Base-by-base conservation (phyloP, 1,140 invertebrate genomes). In the Bradysia coprophila region DNA sequence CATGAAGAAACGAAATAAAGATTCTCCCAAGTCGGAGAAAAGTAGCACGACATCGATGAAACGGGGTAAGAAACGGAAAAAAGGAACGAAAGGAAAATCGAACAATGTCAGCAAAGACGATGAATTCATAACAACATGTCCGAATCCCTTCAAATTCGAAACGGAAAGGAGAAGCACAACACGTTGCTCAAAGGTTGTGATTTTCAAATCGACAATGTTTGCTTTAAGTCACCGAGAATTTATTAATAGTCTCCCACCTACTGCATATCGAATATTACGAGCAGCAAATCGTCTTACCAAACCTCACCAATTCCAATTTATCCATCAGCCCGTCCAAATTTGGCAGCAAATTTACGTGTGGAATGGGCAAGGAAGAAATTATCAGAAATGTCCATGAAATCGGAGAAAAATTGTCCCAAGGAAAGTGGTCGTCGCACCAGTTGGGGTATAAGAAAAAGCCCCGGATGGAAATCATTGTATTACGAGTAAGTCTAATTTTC, bases 401-500 rank as follows among this genome's bases (percentile, higher is more conserved):
- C 52, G 9, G 49, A 52, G 5, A 21, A 24, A 5, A 37, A 11
- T 6, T 3, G 22, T 11, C 15, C 32, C 18, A 24, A 32, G 18
- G 31, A 41, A 4, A 44, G 40, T 21, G 18, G 15, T 33, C 9
- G 16, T n/a, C 19, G 21, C 16, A 48, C 50, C 13, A 52, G 56
- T 43, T 61, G 58, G 58, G 58, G 57, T 40, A 56, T 61, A 9
- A 49, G 55, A 11, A 58, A 58, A 38, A 58, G 55, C 8, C 58
- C 57, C 5, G 58, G 54, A 13, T 61, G 57, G 55, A 58, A 58
- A 39, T 57, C 55, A 1, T 43, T 61, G 10, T 51, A 52, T 1
- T 40, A 57, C 4, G 60, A 60, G 57, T 59, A 28, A 21, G 20
- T 38, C 15, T 42, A 21, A 24, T 42, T n/a, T 2, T 21, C 20